Conservation (phyloP, 2,797 vertebrate species). For the Bryconaethiops microstoma region DNA sequence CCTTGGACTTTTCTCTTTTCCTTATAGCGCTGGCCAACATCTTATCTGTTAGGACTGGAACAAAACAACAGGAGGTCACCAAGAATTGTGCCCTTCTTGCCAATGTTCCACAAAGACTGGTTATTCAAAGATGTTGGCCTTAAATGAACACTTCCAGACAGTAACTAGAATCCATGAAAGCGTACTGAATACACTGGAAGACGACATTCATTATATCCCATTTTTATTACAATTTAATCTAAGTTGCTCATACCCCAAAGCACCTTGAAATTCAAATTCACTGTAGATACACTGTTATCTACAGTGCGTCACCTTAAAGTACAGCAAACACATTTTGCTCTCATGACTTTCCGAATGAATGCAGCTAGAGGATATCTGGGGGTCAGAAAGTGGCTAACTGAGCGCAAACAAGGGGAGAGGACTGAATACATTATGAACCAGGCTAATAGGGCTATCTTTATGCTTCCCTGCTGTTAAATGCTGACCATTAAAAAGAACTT, state of each 20-base stretch:
- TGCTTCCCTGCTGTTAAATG: slow-evolving; percentile 15
- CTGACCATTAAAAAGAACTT: background rate
- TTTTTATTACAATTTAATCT: background rate
- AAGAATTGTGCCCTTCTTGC: background rate
- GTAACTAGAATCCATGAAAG: too few species aligned
- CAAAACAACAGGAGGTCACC: background rate
- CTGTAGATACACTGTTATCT: slow-evolving; percentile 24
- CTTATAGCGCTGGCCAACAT: slow-evolving; percentile 41
- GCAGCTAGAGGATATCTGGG: slow-evolving; percentile 9
- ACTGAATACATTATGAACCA: background rate
- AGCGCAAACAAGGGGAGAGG: background rate
- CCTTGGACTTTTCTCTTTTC: slow-evolving; percentile 58
- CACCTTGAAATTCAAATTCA: slow-evolving; percentile 19
- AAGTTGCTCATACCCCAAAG: background rate
- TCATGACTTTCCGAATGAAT: slow-evolving; percentile 6
- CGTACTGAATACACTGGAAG: background rate
- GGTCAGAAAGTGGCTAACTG: slow-evolving; percentile 19
- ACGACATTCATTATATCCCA: background rate
- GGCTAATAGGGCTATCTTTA: slow-evolving; percentile 10
- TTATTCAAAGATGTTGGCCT: background rate
- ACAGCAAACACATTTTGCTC: background rate
- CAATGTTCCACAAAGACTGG: background rate
- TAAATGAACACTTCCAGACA: background rate
- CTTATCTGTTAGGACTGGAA: slow-evolving; percentile 26
- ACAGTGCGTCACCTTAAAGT: background rate